Conservation (phyloP, 2,888 invertebrate genomes). For the Tetramorium bicarinatum region DNA sequence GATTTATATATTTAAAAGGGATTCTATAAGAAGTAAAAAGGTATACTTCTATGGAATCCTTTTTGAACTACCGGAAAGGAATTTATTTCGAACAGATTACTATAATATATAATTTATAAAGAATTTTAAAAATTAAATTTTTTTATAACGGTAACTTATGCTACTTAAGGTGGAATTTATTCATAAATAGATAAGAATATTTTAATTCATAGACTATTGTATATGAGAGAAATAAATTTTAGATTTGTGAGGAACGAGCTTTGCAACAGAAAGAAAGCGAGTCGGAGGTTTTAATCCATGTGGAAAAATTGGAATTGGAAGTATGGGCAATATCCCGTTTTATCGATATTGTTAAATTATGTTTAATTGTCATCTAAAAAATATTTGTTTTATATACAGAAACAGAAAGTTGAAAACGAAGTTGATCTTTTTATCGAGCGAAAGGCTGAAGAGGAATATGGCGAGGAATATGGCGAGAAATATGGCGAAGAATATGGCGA, state of each 20-base stretch:
- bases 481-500: constrained; percentile 51
- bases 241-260: constrained; percentile 64
- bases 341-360: neutral
- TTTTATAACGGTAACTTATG: too few species aligned
- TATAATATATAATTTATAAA: too few species aligned
- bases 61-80: too few species aligned
- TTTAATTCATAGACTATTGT: neutral
- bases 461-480: constrained; percentile 54
- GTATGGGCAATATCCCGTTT: constrained; percentile 51
- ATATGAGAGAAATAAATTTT: constrained; percentile 17
- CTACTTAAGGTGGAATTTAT: neutral
- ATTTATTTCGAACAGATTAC: too few species aligned
- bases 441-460: constrained; percentile 50
- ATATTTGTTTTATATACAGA: neutral
- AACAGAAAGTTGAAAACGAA: constrained; percentile 26
- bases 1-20: too few species aligned
- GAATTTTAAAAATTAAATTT: too few species aligned
- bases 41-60: too few species aligned
- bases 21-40: too few species aligned
- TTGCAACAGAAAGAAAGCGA: constrained; percentile 44
- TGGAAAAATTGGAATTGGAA: constrained; percentile 34
- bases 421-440: neutral
- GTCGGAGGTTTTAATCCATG: constrained; percentile 58
- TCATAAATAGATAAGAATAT: neutral
- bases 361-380: neutral